Evolutionary conservation across 2,113 vertebrate genomes (phyloP).

Genomic region (Elachura formosa): DNA sequence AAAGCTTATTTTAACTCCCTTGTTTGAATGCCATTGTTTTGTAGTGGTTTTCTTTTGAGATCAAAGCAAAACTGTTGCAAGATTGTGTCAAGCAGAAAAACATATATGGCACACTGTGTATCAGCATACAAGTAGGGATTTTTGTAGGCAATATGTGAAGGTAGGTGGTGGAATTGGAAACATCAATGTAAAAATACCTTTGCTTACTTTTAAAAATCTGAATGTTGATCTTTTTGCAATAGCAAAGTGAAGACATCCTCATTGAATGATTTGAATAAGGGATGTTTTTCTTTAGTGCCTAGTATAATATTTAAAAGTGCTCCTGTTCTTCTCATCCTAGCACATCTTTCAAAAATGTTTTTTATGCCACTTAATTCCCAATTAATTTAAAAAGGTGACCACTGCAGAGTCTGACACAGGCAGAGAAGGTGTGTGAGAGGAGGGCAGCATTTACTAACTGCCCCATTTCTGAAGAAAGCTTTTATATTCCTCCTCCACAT

Average conservation of each 20-base stretch:
- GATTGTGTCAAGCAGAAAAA: neutral
- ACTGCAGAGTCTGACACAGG: neutral
- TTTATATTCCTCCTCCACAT: neutral
- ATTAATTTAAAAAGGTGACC: neutral
- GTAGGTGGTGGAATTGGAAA: neutral
- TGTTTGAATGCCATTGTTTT: neutral
- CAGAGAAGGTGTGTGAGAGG: neutral
- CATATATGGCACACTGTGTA: fast-evolving
- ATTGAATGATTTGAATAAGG: neutral
- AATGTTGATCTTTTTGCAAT: neutral
- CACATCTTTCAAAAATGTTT: neutral
- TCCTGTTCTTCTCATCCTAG: neutral
- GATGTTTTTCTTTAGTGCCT: neutral
- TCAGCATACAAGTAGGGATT: neutral
- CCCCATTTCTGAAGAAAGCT: neutral
- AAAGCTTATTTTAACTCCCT: neutral
- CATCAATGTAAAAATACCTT: neutral
- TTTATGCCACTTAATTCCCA: neutral
- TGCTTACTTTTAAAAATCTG: neutral
- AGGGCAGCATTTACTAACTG: neutral
- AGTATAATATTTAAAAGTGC: neutral
- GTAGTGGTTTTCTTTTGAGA: neutral
- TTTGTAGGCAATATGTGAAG: neutral
- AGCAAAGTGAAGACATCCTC: neutral
- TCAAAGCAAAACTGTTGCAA: neutral